A percentile compares a stretch with the other conserved stretches of the same genome.
Conservation (phyloP, 2,888 invertebrate genomes). For the Adelognathus sp. region DNA sequence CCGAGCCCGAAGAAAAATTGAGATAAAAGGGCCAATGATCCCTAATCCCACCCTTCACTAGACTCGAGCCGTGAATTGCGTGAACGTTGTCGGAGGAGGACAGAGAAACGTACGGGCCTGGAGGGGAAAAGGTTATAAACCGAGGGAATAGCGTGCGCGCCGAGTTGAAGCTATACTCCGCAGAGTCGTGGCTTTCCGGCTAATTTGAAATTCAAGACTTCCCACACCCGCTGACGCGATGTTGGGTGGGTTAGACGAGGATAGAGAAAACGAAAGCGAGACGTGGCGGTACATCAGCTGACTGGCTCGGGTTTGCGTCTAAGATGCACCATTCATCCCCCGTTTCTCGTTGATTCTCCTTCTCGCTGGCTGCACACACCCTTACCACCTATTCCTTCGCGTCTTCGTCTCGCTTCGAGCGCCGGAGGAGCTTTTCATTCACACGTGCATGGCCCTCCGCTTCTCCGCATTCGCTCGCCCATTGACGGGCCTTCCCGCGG, state of each 20-base stretch:
- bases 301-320: constrained; percentile 62
- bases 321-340: constrained; percentile 72
- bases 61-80: too few species aligned
- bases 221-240: constrained; percentile 1
- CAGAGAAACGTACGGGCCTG: constrained; percentile 34
- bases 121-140: not conserved
- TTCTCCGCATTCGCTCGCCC: constrained; percentile 63
- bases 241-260: not conserved
- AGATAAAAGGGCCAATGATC: too few species aligned
- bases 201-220: constrained; percentile 71
- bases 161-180: constrained; percentile 45
- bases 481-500: constrained; percentile 68
- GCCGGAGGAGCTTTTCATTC: constrained; percentile 67
- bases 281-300: constrained; percentile 63
- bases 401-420: constrained; percentile 17
- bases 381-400: constrained; percentile 27
- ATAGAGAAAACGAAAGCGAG: not conserved
- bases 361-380: constrained; percentile 12
- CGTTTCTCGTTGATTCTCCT: constrained; percentile 37
- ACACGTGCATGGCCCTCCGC: constrained; percentile 65
- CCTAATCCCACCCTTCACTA: too few species aligned
- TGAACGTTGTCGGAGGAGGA: too few species aligned
- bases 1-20: too few species aligned
- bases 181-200: constrained; percentile 49
- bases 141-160: constrained; percentile 19